phyloP scores from a whole-genome alignment of 2,113 vertebrate genomes.

The Vicugna pacos region DNA sequence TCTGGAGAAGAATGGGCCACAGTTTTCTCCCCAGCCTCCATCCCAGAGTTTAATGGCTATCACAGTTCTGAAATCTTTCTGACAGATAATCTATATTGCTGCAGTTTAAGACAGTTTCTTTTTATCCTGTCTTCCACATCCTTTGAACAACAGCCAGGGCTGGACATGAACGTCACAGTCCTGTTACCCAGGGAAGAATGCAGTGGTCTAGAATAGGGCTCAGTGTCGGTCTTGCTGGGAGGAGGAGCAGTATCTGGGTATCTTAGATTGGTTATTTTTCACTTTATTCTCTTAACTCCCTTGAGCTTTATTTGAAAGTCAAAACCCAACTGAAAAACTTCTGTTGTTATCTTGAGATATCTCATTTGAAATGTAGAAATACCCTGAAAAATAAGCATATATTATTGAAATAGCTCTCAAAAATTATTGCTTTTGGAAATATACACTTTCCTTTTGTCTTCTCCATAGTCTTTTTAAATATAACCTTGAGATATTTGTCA shows the following conservation, averaged over 20 bases:
- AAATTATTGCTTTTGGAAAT: not conserved
- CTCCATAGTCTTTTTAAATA: not conserved
- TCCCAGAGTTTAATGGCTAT: not conserved
- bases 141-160: not conserved
- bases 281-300: not conserved
- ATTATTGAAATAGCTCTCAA: not conserved
- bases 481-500: not conserved
- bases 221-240: not conserved
- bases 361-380: constrained; percentile 32
- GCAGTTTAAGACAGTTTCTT: constrained; percentile 22
- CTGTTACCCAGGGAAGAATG: not conserved
- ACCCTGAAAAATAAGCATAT: not conserved
- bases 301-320: constrained; percentile 38
- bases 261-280: not conserved
- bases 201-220: not conserved
- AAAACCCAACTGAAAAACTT: constrained; percentile 36
- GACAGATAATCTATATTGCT: not conserved
- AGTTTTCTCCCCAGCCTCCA: not conserved
- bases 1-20: not conserved
- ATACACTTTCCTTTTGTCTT: not conserved
- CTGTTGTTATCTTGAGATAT: not conserved
- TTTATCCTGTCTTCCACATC: not conserved
- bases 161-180: not conserved
- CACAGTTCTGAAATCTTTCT: constrained; percentile 2
- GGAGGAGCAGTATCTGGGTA: not conserved